Evolutionary conservation across 2,888 invertebrate genomes (phyloP), one percentile per base, ranked within the genome.

Genomic region (Hyalella azteca): DNA sequence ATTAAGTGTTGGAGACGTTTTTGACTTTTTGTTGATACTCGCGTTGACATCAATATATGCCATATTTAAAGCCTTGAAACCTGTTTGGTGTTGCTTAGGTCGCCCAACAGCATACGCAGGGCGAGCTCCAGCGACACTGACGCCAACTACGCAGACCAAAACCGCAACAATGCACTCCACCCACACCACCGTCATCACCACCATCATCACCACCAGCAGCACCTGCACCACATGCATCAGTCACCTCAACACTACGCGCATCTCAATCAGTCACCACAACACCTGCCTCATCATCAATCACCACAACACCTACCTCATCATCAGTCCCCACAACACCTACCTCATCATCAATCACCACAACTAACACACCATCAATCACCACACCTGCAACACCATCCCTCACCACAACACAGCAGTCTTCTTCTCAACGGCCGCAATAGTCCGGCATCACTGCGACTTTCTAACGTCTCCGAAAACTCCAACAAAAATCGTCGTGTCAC

Each of bases 71-170:
- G 11, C 45, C 15, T 45, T 45, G 11, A 11, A 45, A 45, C 45
- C 9, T 15, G 45, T 15, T 45, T 45, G n/a, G n/a, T n/a, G n/a
- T n/a, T n/a, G n/a, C n/a, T n/a, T 49, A 84, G 81, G 54, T 84
- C 84, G 26, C 84, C 84, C 0, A 81, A 76, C 2, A 78, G 81
- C 49, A 73, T 84, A 22, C 32, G 84, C 13, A 78, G 84, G 49
- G 82, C 84, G 29, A 84, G 84, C 48, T 84, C 84, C 1, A 84
- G 84, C 48, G 84, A 84, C 32, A 84, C 84, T 2, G 84, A 84
- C 60, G 82, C 81, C 15, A 81, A 80, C 49, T 84, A 82, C 26
- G 78, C 77, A 7, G 84, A 84, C 15, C 81, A 78, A 48, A 80
- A 79, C 41, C 75, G 79, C 41, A 83, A 83, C 41, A 76, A 78